Base-by-base conservation (phyloP, 1,140 invertebrate species). In the Cotesia typhae region DNA sequence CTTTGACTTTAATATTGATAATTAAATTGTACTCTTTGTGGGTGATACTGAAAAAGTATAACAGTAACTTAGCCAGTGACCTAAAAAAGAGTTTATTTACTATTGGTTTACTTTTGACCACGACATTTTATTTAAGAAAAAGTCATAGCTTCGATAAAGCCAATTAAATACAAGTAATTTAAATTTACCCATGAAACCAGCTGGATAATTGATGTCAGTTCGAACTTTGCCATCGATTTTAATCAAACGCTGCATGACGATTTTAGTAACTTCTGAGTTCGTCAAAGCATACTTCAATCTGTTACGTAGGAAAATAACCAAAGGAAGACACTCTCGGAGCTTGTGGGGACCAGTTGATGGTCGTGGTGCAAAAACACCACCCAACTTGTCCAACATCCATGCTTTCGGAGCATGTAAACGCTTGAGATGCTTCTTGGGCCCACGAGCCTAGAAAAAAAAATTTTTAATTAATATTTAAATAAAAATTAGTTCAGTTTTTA, bases 381-480 rank as follows among this genome's bases (percentile, higher is more conserved):
- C 96, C 77, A 99, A 89, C 89, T 99, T 99, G 90, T 99, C 98
- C 90, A 99, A 93, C 97, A 99, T 99, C 98, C 98, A 99, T 94
- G 98, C 94, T 88, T 99, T 99, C 0, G 98, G 98, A 5, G 98
- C 98, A 84, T 95, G 93, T 81, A 99, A 90, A 89, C 98, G 96
- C 92, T 99, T 99, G 89, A 99, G 92, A 90, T 99, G 97, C 90
- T 99, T 99, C 87, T 98, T 99, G 3, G 96, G 97, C 86, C 98
- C 98, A 87, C 98, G 95, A 87, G 95, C 96, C 97, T 96, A 81
- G n/a, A 89, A 88, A 76, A 47, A 9, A 7, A 0, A 14, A 14
- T 14, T 47, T 47, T 47, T 7, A 9, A 9, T 47, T 47, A 7
- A 7, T 9, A 47, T 47, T 47, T 47, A 9, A 5, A 9, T 47